A percentile compares a stretch with the other conserved stretches of the same genome.
phyloP scores from a whole-genome alignment of 2,888 invertebrate genomes.

The Conchocele bisecta region DNA sequence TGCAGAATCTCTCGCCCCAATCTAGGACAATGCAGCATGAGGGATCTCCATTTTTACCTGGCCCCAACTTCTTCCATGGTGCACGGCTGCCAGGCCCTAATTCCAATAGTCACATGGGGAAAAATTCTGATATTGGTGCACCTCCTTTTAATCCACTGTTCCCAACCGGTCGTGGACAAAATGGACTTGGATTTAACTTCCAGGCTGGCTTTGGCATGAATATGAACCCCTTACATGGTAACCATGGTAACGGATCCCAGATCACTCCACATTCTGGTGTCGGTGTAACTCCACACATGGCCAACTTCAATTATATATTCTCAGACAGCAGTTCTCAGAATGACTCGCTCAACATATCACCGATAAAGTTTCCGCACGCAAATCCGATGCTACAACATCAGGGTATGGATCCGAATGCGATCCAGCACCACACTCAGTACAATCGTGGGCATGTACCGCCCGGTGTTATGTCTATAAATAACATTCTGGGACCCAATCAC shows the following conservation, averaged over 20 bases:
- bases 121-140: slow-evolving; percentile 70
- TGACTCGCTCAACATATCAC: slow-evolving; percentile 79
- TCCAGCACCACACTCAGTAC: slow-evolving; percentile 78
- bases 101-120: slow-evolving; percentile 69
- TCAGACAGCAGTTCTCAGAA: slow-evolving; percentile 74
- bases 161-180: slow-evolving; percentile 74
- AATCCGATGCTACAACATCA: slow-evolving; percentile 76
- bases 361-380: slow-evolving; percentile 80
- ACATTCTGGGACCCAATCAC: slow-evolving; percentile 81
- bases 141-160: slow-evolving; percentile 75
- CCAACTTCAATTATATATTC: slow-evolving; percentile 81
- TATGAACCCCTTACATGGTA: slow-evolving; percentile 75
- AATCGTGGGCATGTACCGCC: slow-evolving; percentile 77
- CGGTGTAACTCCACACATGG: slow-evolving; percentile 78
- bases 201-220: slow-evolving; percentile 77
- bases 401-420: slow-evolving; percentile 75
- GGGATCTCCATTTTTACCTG: slow-evolving; percentile 76
- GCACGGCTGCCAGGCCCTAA: slow-evolving; percentile 72
- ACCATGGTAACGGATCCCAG: slow-evolving; percentile 70
- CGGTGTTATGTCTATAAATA: slow-evolving; percentile 80
- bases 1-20: slow-evolving; percentile 76
- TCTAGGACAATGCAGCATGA: slow-evolving; percentile 75
- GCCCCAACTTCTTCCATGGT: slow-evolving; percentile 74
- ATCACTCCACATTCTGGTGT: slow-evolving; percentile 74
- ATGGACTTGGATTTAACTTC: slow-evolving; percentile 79